Evolutionary conservation across 23 tunicate genomes (phyloP), one percentile per base, ranked within the genome.

Genomic region (Halocynthia aurantium): DNA sequence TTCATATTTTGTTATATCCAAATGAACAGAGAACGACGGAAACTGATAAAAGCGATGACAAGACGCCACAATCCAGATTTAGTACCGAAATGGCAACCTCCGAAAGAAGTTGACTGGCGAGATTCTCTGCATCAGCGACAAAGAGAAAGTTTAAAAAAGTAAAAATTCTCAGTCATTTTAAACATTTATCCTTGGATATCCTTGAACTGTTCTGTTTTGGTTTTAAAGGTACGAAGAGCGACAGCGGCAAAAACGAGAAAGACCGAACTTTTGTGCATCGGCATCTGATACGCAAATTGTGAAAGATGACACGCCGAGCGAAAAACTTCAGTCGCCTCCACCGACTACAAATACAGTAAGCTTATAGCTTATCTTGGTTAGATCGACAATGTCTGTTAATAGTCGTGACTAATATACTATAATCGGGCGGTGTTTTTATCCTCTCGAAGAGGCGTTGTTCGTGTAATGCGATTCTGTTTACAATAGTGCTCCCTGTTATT

Each of bases 11-110:
- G 44, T 31, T 31, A 31, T 31, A 31, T 31, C 44, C 4, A 31
- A 31, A 31, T 31, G 44, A 31, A 31, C 62, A 83, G 89, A 15
- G 89, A 84, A 78, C 76, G 89, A 6, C 78, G 78, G 15, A 77
- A 70, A 50, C 76, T 84, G 44, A 84, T 84, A 20, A 84, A 84
- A 44, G 78, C 89, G 57, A 84, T 84, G 89, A 84, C 89, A 64
- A 70, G 77, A 22, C 71, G 72, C 21, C 83, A 84, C 78, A 84
- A 84, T 44, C 89, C 89, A 50, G 61, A 84, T 52, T 55, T 76
- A 6, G 77, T 84, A 22, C 79, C 79, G 40, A 78, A 84, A 58
- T 84, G 89, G 89, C 63, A 71, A 78, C 89, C 89, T 0, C 89
- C 89, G 7, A 53, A 10, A 6, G 89, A 57, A 74, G 79, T 72